Evolutionary conservation across 2,888 invertebrate species (phyloP), one percentile per base, ranked within the genome.

Genomic region (Drosophila testacea): DNA sequence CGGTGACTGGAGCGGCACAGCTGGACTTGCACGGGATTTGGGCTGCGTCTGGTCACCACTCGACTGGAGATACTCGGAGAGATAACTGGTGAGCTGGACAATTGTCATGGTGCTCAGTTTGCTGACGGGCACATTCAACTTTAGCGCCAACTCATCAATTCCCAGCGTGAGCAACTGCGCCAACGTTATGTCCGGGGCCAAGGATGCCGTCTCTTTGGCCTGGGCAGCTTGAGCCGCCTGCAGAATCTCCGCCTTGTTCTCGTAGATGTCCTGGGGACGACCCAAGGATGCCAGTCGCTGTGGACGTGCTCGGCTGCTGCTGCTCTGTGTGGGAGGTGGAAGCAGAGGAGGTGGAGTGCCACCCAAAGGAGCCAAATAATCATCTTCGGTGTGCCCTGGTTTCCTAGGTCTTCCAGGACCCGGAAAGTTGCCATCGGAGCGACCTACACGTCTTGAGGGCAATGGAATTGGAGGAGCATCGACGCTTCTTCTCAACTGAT

Each of bases 41-140:
- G 85, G 65, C 66, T 93, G 92, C 9, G 91, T 90, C 59, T 91
- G 92, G 78, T 94, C 94, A 56, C 93, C 92, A 32, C 71, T 68
- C 66, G 94, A 93, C 34, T 66, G 77, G 51, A 86, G 59, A 80
- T 77, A 87, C 81, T 94, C 94, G 0, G 96, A 95, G 30, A 97
- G 93, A 91, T 96, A 96, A 59, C 95, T 95, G 0, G 97, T 97
- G 42, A 98, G 93, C 92, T 97, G 97, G 27, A 97, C 96, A 67
- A 98, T 93, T 0, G 97, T 97, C 95, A 97, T 96, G 64, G 96
- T 96, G 56, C 96, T 96, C 50, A 98, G 92, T 65, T 96, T 95
- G 52, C 95, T 94, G 0, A 96, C 94, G 0, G 97, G 96, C 86
- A 97, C 96, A 79, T 95, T 95, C 65, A 95, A 93, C 93, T 96